These are phyloP conservation scores for Drosophila neocordata DNA, from an alignment of 1,140 invertebrate genomes.

Conservation along the genomic window DNA sequence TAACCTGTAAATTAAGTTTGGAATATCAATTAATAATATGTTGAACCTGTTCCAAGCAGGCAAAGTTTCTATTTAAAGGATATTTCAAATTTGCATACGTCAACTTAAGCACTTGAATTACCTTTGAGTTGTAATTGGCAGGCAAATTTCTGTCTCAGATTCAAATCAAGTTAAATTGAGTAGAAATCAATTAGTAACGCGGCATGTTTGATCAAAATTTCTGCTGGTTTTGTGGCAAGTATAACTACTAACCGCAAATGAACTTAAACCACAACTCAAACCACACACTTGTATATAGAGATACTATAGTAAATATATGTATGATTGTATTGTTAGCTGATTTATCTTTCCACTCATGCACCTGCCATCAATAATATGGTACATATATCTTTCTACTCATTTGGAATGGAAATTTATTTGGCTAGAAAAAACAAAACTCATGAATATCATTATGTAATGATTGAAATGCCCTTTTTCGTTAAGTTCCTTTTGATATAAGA, in stretches of 20 bases:
- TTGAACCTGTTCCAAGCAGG: no score
- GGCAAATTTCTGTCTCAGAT: neutral
- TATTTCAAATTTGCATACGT: no score
- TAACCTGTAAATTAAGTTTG: no score
- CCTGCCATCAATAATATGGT: neutral
- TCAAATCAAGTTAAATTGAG: neutral
- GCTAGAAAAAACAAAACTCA: slow-evolving; percentile 37
- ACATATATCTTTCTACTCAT: slow-evolving; percentile 10
- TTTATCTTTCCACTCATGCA: neutral
- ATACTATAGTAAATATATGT: no score
- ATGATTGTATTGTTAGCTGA: neutral
- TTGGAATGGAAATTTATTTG: slow-evolving; percentile 36
- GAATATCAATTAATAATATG: no score
- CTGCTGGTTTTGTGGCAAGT: neutral
- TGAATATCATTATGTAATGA: slow-evolving; percentile 48
- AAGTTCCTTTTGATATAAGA: slow-evolving; percentile 5
- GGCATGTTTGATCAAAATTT: slow-evolving; percentile 5
- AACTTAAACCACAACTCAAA: neutral
- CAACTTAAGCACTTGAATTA: no score
- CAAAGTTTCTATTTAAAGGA: no score
- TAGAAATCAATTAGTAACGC: neutral
- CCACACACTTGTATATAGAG: neutral
- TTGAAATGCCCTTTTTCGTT: slow-evolving; percentile 25
- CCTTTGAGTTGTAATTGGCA: neutral
- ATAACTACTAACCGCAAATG: neutral